These are phyloP conservation scores for Uria lomvia DNA, from an alignment of 2,113 vertebrate species.

Conservation along the genomic window DNA sequence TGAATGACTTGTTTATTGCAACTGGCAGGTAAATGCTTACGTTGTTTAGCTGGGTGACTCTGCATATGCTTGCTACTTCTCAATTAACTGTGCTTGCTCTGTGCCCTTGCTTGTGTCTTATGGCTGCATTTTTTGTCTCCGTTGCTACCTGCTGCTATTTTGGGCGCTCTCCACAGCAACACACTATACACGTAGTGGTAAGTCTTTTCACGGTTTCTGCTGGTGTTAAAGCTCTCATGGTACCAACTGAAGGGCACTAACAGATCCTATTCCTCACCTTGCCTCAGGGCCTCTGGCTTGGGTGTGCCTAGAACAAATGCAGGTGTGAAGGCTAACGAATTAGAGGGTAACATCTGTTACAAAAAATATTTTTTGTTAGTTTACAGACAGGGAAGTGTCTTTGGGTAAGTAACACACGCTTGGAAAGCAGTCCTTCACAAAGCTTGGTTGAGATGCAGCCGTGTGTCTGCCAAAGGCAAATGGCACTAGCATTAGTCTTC, in stretches of 20 bases:
- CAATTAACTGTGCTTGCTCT: slow-evolving; percentile 69
- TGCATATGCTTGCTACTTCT: slow-evolving; percentile 56
- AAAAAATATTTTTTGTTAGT: background rate
- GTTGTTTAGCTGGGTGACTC: slow-evolving; percentile 52
- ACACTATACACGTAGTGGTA: slow-evolving; percentile 99
- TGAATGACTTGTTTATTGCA: background rate
- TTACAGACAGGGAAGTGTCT: background rate
- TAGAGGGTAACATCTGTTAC: background rate
- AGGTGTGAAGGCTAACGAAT: background rate
- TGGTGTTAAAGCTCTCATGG: slow-evolving; percentile 58
- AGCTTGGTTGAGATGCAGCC: background rate
- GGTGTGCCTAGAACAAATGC: background rate
- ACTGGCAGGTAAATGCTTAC: slow-evolving; percentile 19
- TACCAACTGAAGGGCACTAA: slow-evolving; percentile 12
- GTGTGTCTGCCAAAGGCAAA: background rate
- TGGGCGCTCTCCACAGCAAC: slow-evolving; percentile 91
- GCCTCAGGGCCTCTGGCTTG: background rate
- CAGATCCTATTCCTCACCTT: background rate
- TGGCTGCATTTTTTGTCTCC: slow-evolving; percentile 84
- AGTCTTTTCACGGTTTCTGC: slow-evolving; percentile 81
- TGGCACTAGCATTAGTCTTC: background rate
- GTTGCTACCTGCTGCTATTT: slow-evolving; percentile 91
- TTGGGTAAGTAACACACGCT: background rate
- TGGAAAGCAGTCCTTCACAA: background rate
- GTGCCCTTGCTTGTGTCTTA: slow-evolving; percentile 78